Evolutionary conservation across 1,140 invertebrate species (phyloP), one percentile per base, ranked within the genome.

Genomic region (Reticulitermes speratus): DNA sequence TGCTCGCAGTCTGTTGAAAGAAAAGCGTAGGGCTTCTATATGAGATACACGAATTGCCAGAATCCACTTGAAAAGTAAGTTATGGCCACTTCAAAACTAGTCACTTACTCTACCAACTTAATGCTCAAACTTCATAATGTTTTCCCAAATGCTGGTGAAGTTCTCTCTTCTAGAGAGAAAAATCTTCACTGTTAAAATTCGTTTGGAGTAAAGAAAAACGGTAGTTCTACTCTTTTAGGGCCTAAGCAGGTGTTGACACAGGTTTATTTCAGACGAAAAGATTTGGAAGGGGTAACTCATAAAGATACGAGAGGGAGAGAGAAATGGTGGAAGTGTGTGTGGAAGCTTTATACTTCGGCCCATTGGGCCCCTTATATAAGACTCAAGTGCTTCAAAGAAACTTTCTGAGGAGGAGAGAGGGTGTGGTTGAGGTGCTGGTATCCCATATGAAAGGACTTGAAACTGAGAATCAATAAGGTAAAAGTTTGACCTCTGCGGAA

Each of bases 381-480:
- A 16, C n/a, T 75, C 25, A 75, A 75, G 65, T 75, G 65, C n/a
- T 30, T 75, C 65, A 30, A 30, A 25, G n/a, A 75, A 75, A 75
- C 65, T 75, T 75, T 75, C 9, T 75, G 3, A 9, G 8, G 59
- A 19, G 21, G 59, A 30, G 65, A 9, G 65, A 25, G 14, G 25
- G 55, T 14, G 55, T 14, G 55, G 55, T 59, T 30, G 25, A 75
- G 65, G 25, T 30, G 3, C 65, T 75, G 65, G 65, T 30, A 30
- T 75, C 65, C 65, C 65, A 75, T 75, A 75, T 75, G 65, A 30
- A 75, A 75, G n/a, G 65, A 75, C 65, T 75, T 75, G 65, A 75
- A 75, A 75, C n/a, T 75, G 65, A 75, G 65, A 75, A 75, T 75
- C 65, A 75, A 75, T 75, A 75, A 75, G 65, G 65, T 75, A 75